phyloP scores from a whole-genome alignment of 2,888 invertebrate species.

The Homarus gammarus region DNA sequence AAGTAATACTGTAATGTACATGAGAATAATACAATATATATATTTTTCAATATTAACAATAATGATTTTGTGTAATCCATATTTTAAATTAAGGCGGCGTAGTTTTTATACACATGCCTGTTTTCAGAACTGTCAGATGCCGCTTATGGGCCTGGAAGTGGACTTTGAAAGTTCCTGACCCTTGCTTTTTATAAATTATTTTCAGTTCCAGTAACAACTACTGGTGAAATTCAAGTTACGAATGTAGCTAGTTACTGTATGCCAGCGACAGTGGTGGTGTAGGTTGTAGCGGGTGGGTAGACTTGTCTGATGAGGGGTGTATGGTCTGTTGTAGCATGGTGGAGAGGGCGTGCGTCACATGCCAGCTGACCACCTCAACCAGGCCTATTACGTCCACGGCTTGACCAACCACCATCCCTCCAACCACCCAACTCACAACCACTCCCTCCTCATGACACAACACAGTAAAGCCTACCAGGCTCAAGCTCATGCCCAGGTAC shows the following conservation, averaged over 20 bases:
- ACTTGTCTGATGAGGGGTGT: constrained; percentile 52
- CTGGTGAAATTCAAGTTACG: neutral
- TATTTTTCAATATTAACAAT: neutral
- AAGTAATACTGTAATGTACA: too few relatives aligned
- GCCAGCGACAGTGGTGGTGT: constrained; percentile 22
- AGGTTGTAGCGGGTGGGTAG: constrained; percentile 35
- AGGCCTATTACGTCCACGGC: constrained; percentile 61
- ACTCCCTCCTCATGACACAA: constrained; percentile 69
- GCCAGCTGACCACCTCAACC: constrained; percentile 50
- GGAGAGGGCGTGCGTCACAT: constrained; percentile 61
- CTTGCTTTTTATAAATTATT: neutral
- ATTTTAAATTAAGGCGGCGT: neutral
- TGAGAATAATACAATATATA: neutral
- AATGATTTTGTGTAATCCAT: neutral
- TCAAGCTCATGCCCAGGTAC: constrained; percentile 62
- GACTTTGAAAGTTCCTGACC: neutral
- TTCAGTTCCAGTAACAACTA: neutral
- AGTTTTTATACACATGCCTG: neutral
- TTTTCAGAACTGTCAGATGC: neutral
- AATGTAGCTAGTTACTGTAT: neutral
- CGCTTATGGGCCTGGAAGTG: neutral
- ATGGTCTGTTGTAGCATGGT: constrained; percentile 62
- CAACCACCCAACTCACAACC: constrained; percentile 67
- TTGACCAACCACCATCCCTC: constrained; percentile 60
- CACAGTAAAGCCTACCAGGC: constrained; percentile 61